Conservation (phyloP, 2,797 vertebrate species). For the Poeciliopsis infans region DNA sequence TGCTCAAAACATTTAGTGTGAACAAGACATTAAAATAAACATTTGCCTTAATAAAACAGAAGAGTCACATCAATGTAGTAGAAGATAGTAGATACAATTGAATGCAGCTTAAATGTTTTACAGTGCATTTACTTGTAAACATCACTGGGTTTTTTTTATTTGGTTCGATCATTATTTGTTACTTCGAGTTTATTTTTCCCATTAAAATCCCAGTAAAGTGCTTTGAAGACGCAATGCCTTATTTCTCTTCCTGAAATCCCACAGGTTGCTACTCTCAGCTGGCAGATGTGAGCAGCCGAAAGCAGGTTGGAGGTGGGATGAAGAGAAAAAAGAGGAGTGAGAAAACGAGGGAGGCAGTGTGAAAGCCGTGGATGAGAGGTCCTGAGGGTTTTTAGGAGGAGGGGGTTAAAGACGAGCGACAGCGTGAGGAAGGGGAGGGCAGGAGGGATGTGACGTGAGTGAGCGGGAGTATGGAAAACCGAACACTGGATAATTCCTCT, state of each 20-base stretch:
- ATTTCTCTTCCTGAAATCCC: constrained; percentile 27
- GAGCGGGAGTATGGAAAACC: constrained; percentile 74
- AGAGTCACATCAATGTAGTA: no score
- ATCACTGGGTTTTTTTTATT: not conserved
- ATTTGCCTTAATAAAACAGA: no score
- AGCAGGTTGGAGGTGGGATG: constrained; percentile 19
- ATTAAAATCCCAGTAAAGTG: not conserved
- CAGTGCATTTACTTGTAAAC: not conserved
- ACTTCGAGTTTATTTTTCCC: not conserved
- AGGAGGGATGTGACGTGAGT: constrained; percentile 66
- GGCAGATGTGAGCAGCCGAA: constrained; percentile 30
- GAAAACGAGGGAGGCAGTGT: constrained; percentile 23
- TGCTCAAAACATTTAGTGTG: no score
- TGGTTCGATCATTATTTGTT: not conserved
- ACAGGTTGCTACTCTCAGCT: constrained; percentile 50
- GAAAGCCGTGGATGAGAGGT: constrained; percentile 31
- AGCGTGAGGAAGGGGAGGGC: constrained; percentile 37
- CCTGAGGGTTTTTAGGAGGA: constrained; percentile 36
- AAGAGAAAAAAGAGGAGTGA: constrained; percentile 12
- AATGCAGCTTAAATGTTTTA: no score
- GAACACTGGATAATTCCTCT: constrained; percentile 48
- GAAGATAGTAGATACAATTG: no score
- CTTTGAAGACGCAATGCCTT: not conserved
- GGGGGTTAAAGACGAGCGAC: constrained; percentile 46
- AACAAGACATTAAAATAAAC: no score